Evolutionary conservation across 2,113 vertebrate genomes (phyloP).

Genomic region (Pitta sordida): DNA sequence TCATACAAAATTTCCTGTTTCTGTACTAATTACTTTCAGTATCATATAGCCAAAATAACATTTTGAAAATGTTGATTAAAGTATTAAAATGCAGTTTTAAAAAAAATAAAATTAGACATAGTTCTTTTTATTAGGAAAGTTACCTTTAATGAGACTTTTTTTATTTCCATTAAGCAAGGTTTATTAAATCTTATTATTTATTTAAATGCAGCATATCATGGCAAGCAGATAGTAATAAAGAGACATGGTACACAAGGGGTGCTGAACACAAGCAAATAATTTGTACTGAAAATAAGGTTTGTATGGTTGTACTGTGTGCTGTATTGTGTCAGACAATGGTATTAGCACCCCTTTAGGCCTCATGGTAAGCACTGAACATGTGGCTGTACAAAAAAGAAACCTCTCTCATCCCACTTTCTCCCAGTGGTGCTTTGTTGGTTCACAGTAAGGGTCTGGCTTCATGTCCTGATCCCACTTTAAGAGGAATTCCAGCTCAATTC

Average conservation of each 20-base stretch:
- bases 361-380: slow-evolving; percentile 82
- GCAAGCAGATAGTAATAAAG: slow-evolving; percentile 80
- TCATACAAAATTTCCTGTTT: not conserved
- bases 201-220: slow-evolving; percentile 38
- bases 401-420: slow-evolving; percentile 71
- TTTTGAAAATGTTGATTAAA: not conserved
- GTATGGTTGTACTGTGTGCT: slow-evolving; percentile 73
- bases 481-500: slow-evolving; percentile 78
- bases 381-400: slow-evolving; percentile 83
- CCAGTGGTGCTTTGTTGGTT: slow-evolving; percentile 81
- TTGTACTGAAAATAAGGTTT: slow-evolving; percentile 78
- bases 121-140: not conserved
- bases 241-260: slow-evolving; percentile 77
- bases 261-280: slow-evolving; percentile 76
- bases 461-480: slow-evolving; percentile 76
- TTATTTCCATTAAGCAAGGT: not conserved
- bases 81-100: not conserved
- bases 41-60: not conserved
- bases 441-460: slow-evolving; percentile 85
- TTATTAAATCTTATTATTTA: no score
- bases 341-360: slow-evolving; percentile 83
- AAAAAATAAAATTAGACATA: not conserved
- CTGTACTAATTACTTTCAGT: not conserved
- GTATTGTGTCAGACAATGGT: slow-evolving; percentile 78
- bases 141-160: not conserved